Conservation (phyloP, 2,113 vertebrate genomes). For the Corydoras sp. region DNA sequence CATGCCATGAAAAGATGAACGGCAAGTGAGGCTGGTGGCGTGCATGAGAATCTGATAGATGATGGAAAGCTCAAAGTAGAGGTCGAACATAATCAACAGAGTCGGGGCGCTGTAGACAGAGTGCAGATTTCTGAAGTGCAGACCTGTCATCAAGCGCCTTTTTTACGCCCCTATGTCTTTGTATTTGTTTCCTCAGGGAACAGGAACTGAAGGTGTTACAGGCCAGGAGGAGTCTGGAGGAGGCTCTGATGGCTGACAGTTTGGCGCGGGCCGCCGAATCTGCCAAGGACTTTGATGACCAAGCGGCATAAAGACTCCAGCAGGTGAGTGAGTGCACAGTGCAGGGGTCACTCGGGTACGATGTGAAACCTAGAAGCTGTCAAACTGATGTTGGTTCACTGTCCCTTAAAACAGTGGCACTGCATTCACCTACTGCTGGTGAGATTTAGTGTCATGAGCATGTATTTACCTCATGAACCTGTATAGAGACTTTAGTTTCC, state of each 20-base stretch:
- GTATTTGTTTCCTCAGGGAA: slow-evolving; percentile 64
- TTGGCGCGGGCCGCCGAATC: slow-evolving; percentile 76
- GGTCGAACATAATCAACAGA: slow-evolving; percentile 29
- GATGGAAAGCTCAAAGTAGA: slow-evolving; percentile 25
- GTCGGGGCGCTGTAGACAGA: slow-evolving; percentile 17
- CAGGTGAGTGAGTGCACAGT: slow-evolving; percentile 48
- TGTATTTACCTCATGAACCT: no score
- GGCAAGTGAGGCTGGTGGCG: neutral
- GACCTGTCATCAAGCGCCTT: neutral
- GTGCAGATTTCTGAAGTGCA: slow-evolving; percentile 9
- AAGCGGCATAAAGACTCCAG: slow-evolving; percentile 58
- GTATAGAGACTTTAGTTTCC: no score
- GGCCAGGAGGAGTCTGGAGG: slow-evolving; percentile 83
- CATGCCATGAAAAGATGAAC: neutral
- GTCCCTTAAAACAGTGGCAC: no score
- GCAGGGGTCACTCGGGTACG: neutral
- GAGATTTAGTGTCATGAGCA: no score
- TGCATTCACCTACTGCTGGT: no score
- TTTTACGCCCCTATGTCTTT: neutral
- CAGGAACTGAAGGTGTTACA: slow-evolving; percentile 84
- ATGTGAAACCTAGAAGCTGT: no score
- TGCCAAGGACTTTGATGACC: slow-evolving; percentile 63
- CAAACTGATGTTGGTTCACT: no score
- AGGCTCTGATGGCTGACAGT: slow-evolving; percentile 81
- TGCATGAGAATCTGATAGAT: slow-evolving; percentile 14